Evolutionary conservation across 2,113 vertebrate species (phyloP).

Genomic region (Pipra filicauda): DNA sequence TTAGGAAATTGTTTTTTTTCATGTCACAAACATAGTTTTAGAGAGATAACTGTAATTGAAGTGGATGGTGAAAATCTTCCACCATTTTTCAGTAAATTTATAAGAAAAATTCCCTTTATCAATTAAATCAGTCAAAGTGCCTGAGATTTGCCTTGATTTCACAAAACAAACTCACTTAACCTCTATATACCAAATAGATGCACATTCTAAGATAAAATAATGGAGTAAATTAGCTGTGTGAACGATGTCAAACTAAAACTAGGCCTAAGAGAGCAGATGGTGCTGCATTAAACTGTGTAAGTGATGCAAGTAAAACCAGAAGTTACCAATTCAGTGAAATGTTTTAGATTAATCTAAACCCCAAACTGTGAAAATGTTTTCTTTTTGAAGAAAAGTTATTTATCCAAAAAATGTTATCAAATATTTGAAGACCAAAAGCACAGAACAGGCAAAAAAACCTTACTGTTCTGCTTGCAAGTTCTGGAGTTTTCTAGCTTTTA

Average conservation of each 20-base stretch:
- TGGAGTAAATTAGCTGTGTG: neutral
- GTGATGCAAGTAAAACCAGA: neutral
- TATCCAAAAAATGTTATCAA: neutral
- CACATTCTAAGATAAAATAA: neutral
- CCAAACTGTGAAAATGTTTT: neutral
- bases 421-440: neutral
- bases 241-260: neutral
- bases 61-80: neutral
- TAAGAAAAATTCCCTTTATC: neutral
- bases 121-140: neutral
- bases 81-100: neutral
- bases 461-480: neutral
- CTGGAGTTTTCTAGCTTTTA: neutral
- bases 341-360: neutral
- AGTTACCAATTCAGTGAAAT: neutral
- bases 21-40: neutral
- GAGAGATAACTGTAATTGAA: neutral
- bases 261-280: neutral
- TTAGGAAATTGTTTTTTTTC: neutral
- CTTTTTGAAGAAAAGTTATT: neutral
- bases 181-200: neutral
- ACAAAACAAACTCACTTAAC: neutral
- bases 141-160: neutral
- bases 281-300: neutral
- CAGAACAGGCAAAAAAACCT: rapidly evolving